These are phyloP conservation scores for Anthophora plumipes DNA, from an alignment of 2,888 invertebrate species.

Conservation along the genomic window DNA sequence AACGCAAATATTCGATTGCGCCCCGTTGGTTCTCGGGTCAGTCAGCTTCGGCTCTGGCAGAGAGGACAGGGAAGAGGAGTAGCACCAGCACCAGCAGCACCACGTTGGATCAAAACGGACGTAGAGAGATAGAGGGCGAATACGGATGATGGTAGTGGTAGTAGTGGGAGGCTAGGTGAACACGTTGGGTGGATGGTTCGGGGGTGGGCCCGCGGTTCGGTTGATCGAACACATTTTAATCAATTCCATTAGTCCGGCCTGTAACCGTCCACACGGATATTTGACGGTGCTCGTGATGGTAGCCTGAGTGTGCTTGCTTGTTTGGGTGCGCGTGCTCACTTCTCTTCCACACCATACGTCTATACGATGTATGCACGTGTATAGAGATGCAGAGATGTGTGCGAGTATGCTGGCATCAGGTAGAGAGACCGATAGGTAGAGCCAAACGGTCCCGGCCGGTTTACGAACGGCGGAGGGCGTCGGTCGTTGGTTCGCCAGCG, in stretches of 20 bases:
- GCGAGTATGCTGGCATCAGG: conserved; percentile 27
- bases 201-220: conserved; percentile 77
- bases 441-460: conserved; percentile 68
- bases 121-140: conserved; percentile 50
- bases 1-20: conserved; percentile 82
- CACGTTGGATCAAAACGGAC: conserved; percentile 38
- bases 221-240: conserved; percentile 84
- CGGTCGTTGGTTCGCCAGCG: conserved; percentile 76
- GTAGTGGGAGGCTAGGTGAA: conserved; percentile 50
- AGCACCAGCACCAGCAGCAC: background rate
- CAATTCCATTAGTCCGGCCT: conserved; percentile 83
- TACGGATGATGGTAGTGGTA: conserved; percentile 17
- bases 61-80: conserved; percentile 5
- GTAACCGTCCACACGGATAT: conserved; percentile 76
- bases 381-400: no score
- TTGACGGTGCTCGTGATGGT: conserved; percentile 71
- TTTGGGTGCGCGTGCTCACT: conserved; percentile 38
- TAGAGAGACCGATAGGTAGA: conserved; percentile 61
- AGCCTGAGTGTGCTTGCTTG: conserved; percentile 29
- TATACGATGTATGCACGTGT: background rate
- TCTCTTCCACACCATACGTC: background rate
- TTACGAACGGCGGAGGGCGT: conserved; percentile 71
- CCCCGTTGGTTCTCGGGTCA: conserved; percentile 68
- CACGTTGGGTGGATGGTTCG: conserved; percentile 53
- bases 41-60: conserved; percentile 33